Base-by-base conservation (phyloP, 1,140 invertebrate species). In the Papilio glaucus region DNA sequence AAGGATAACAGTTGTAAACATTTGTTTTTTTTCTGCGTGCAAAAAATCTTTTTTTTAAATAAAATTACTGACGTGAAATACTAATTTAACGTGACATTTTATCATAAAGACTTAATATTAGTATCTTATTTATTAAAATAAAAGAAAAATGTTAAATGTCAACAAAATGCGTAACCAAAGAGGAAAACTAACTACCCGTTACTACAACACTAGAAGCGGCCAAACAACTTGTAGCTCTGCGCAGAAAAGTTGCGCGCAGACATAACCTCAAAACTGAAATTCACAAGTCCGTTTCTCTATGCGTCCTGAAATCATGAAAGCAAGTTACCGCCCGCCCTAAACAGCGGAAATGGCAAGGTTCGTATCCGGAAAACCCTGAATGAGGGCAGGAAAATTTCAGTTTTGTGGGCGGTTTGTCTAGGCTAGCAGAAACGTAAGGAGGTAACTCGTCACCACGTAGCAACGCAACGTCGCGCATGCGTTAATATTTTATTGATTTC, bases 361-460 rank as follows among this genome's bases (percentile, higher is more conserved):
- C 79, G 74, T 80, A 82, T 86, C 86, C 85, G 85, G 84, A 81
- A 87, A 90, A 88, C 77, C 80, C 82, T 83, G 85, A 80, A 84
- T 78, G 85, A 91, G 89, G 89, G 89, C 87, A 91, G 87, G 89
- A 87, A 93, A 93, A 88, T 90, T 86, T 90, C 88, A 89, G 88
- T 83, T 62, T 91, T 93, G 89, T 93, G 90, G 90, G 90, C 90
- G 88, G 88, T 79, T 68, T 72, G 86, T 91, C 90, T 72, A 92
- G 87, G 89, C 62, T 12, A 38, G 0, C 83, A 92, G 45, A 74
- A 74, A 69, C 13, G 21, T 2, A 41, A 79, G 73, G 81, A 87
- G 81, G 15, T 85, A 0, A 8, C 0, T 41, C 12, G 33, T 69
- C 12, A n/a, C 67, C 37, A 29, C 24, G 21, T 69, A 45, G 67